phyloP scores from a whole-genome alignment of 2,888 invertebrate species.

The Osedax frankpressi region DNA sequence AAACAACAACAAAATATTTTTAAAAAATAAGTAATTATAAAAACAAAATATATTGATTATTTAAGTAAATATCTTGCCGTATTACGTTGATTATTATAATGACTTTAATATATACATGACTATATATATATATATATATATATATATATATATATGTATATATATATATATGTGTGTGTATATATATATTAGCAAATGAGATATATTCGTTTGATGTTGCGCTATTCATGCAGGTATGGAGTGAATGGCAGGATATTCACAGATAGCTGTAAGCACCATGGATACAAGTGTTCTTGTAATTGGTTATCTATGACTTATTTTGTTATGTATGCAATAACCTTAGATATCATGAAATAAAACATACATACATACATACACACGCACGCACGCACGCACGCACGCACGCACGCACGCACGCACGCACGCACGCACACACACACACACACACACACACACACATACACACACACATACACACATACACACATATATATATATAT shows the following conservation, averaged over 20 bases:
- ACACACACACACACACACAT: too few relatives aligned
- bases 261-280: neutral
- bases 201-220: too few relatives aligned
- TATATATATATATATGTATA: neutral
- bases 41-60: too few relatives aligned
- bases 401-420: neutral
- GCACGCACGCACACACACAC: neutral
- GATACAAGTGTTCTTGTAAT: neutral
- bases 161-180: neutral
- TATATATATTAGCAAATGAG: too few relatives aligned
- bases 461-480: too few relatives aligned
- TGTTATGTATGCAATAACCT: too few relatives aligned
- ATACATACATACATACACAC: neutral
- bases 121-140: neutral
- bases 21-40: too few relatives aligned
- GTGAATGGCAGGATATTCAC: neutral
- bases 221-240: too few relatives aligned
- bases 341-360: too few relatives aligned
- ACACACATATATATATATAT: too few relatives aligned
- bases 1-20: too few relatives aligned
- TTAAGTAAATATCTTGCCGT: too few relatives aligned
- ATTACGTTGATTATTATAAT: neutral
- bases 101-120: neutral
- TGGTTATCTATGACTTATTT: neutral
- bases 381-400: neutral